Percentiles rank a stretch among this genome's conserved stretches.
Conservation (phyloP, 2,113 vertebrate genomes). For the Arothron firmamentum region DNA sequence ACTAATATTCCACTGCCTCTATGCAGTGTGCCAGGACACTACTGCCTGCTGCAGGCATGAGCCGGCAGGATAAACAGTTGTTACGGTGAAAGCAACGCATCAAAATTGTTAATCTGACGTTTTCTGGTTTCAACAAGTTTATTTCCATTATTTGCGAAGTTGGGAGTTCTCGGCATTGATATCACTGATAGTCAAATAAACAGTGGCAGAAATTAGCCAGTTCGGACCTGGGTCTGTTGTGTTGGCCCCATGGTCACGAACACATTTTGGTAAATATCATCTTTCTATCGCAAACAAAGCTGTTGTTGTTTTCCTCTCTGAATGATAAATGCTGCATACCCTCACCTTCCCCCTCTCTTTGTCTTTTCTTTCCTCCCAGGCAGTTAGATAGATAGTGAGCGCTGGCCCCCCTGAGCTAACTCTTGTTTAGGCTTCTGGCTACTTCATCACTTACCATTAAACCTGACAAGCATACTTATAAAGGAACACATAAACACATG, state of each 20-base stretch:
- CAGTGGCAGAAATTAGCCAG: not conserved
- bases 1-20: no score
- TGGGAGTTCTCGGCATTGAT: no score
- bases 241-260: not conserved
- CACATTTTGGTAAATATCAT: slow-evolving; percentile 5
- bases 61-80: no score
- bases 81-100: no score
- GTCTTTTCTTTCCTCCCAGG: slow-evolving; percentile 16
- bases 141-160: no score
- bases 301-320: slow-evolving; percentile 32
- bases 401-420: slow-evolving; percentile 51
- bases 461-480: slow-evolving; percentile 40
- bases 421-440: slow-evolving; percentile 61
- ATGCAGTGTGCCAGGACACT: no score
- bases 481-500: slow-evolving; percentile 32
- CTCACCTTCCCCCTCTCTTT: not conserved
- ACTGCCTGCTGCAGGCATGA: no score
- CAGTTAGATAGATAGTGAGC: slow-evolving; percentile 52
- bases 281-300: slow-evolving; percentile 21
- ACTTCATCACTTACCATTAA: slow-evolving; percentile 60
- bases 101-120: no score
- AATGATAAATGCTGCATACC: slow-evolving; percentile 41
- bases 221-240: not conserved
- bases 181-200: no score
- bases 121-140: no score